Evolutionary conservation across 1,140 invertebrate species (phyloP).

Genomic region (Megathymus violae): DNA sequence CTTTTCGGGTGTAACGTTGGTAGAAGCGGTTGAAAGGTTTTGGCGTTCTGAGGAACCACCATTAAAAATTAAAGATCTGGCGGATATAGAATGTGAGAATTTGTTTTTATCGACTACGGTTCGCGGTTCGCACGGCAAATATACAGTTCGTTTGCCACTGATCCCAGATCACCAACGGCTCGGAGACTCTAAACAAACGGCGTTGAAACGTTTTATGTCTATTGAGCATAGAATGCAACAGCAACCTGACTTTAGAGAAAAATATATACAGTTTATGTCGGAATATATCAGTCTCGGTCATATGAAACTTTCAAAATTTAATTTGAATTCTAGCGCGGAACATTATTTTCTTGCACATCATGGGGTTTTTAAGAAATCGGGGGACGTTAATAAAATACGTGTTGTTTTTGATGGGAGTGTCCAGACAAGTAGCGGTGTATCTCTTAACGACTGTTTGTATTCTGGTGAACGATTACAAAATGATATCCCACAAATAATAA

Average conservation of each 20-base stretch:
- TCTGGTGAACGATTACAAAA: constrained; percentile 31
- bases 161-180: constrained; percentile 14
- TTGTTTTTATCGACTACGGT: constrained; percentile 19
- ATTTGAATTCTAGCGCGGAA: constrained; percentile 12
- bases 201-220: constrained; percentile 8
- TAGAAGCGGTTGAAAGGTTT: constrained; percentile 33
- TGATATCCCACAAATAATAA: constrained; percentile 29
- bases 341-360: constrained; percentile 37
- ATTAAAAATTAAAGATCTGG: constrained; percentile 17
- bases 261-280: constrained; percentile 28
- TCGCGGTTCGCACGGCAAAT: constrained; percentile 33
- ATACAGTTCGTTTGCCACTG: constrained; percentile 31
- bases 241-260: constrained; percentile 8
- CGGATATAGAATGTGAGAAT: constrained; percentile 31
- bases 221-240: constrained; percentile 22
- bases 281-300: constrained; percentile 27
- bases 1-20: constrained; percentile 21
- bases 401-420: constrained; percentile 35
- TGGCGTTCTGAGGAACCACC: constrained; percentile 37
- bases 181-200: neutral
- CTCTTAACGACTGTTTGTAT: constrained; percentile 31
- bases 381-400: constrained; percentile 24
- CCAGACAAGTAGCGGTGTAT: constrained; percentile 16
- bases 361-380: constrained; percentile 35
- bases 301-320: constrained; percentile 10